Conservation (phyloP, 2,888 invertebrate species). For the Allygus modestus region DNA sequence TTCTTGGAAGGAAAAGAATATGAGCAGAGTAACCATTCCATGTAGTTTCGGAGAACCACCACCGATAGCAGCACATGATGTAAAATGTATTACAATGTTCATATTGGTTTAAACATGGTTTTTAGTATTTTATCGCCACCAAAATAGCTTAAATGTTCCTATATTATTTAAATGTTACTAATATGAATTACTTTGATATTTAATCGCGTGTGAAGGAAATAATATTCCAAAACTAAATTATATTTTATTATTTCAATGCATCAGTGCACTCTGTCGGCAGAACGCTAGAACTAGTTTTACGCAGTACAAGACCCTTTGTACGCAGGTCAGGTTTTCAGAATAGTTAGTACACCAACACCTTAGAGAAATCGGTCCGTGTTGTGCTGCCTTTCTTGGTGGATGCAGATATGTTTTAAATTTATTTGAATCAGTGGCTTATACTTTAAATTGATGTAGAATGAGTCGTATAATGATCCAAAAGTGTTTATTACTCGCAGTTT, state of each 20-base stretch:
- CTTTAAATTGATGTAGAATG: constrained; percentile 58
- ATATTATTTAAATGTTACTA: too few relatives aligned
- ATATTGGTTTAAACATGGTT: neutral
- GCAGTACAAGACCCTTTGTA: constrained; percentile 59
- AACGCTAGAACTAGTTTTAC: constrained; percentile 60
- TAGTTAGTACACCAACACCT: constrained; percentile 39
- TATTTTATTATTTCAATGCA: neutral
- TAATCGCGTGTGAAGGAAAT: too few relatives aligned
- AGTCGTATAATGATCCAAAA: constrained; percentile 61
- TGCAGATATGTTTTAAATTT: constrained; percentile 41
- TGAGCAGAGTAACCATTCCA: neutral
- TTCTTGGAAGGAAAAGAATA: constrained; percentile 60
- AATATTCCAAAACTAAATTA: neutral
- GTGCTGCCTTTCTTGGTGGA: constrained; percentile 24
- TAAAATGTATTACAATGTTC: neutral
- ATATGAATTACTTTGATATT: too few relatives aligned
- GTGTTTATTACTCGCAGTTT: constrained; percentile 60
- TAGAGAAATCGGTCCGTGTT: constrained; percentile 16
- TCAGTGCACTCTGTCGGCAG: constrained; percentile 30
- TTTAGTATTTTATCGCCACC: too few relatives aligned
- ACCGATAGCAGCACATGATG: constrained; percentile 46
- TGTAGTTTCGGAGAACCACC: constrained; percentile 16
- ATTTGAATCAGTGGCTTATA: constrained; percentile 6
- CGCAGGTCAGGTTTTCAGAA: constrained; percentile 62
- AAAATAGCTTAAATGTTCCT: too few relatives aligned